phyloP scores from a whole-genome alignment of 2,113 vertebrate species.

The Phoxinus phoxinus region DNA sequence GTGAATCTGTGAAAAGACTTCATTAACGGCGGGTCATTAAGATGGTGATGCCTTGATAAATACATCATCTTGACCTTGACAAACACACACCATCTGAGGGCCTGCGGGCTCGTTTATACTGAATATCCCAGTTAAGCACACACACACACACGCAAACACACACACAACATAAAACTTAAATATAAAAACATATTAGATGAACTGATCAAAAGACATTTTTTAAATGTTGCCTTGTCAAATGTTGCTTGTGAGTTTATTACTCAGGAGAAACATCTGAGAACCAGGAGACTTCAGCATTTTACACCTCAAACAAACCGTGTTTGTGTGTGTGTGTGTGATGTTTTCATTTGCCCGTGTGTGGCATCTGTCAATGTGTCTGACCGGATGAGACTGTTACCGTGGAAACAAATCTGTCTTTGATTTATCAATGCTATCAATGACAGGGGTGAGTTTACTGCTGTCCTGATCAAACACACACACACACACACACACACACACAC shows the following conservation, averaged over 20 bases:
- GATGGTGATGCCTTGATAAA: slow-evolving; percentile 42
- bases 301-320: background rate
- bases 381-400: slow-evolving; percentile 10
- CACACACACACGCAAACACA: too few relatives aligned
- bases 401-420: slow-evolving; percentile 27
- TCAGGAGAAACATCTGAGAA: background rate
- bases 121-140: background rate
- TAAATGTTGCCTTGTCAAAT: background rate
- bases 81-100: slow-evolving; percentile 41
- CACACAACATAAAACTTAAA: background rate
- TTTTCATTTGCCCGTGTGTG: background rate
- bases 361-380: slow-evolving; percentile 21
- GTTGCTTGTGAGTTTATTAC: background rate
- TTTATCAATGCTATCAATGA: slow-evolving; percentile 23
- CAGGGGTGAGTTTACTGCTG: slow-evolving; percentile 17
- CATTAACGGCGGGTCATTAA: slow-evolving; percentile 46
- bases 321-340: background rate
- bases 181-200: background rate
- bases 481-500: background rate
- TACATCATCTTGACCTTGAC: slow-evolving; percentile 33
- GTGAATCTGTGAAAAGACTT: slow-evolving; percentile 35
- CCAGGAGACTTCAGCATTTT: background rate
- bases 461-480: slow-evolving; percentile 12
- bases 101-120: background rate
- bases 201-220: background rate